Percentiles rank a stretch among this genome's conserved stretches.
These are phyloP conservation scores for Himalopsyche japonica DNA, from an alignment of 2,888 invertebrate species.

Conservation along the genomic window DNA sequence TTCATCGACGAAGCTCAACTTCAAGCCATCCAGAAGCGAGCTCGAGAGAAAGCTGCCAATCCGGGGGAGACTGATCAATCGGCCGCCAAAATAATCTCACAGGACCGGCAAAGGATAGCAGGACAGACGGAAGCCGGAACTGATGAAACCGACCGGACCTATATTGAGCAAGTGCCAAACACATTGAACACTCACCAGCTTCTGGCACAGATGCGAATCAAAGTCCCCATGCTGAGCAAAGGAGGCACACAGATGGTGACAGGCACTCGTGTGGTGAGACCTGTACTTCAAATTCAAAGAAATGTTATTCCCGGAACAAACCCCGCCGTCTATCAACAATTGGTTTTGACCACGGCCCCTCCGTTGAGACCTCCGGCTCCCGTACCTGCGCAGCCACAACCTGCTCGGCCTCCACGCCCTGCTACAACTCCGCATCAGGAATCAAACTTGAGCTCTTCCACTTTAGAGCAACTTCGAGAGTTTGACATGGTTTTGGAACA, in stretches of 20 bases:
- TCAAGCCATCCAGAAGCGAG: constrained; percentile 52
- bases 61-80: constrained; percentile 52
- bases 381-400: constrained; percentile 42
- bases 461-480: constrained; percentile 75
- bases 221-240: constrained; percentile 58
- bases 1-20: constrained; percentile 53
- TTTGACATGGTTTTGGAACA: constrained; percentile 82
- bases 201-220: constrained; percentile 60
- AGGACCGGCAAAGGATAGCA: constrained; percentile 44
- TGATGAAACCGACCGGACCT: constrained; percentile 49
- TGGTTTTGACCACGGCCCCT: constrained; percentile 57
- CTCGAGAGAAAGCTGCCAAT: constrained; percentile 47
- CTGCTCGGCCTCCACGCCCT: constrained; percentile 44
- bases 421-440: constrained; percentile 46
- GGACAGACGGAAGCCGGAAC: constrained; percentile 24
- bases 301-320: constrained; percentile 63
- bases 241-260: constrained; percentile 60
- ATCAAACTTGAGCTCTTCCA: constrained; percentile 73
- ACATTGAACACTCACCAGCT: constrained; percentile 49
- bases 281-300: constrained; percentile 63
- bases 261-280: constrained; percentile 61
- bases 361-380: constrained; percentile 53
- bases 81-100: constrained; percentile 57
- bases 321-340: constrained; percentile 59
- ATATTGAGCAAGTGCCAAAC: constrained; percentile 46